These are phyloP conservation scores for Albula goreensis DNA, from an alignment of 2,113 vertebrate genomes.

Conservation along the genomic window DNA sequence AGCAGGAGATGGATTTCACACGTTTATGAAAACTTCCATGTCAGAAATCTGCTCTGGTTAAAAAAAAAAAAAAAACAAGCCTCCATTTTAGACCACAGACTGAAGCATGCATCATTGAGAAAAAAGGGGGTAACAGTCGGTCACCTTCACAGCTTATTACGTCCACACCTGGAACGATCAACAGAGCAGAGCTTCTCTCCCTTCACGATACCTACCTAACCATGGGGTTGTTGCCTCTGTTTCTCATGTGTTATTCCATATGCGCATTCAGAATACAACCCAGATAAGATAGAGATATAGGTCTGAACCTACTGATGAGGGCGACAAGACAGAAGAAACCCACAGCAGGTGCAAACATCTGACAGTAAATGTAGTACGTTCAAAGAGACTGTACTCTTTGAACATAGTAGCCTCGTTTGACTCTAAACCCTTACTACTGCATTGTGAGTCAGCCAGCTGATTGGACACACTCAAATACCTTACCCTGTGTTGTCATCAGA, in stretches of 20 bases:
- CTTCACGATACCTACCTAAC: background rate
- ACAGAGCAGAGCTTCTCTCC: background rate
- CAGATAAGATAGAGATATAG: background rate
- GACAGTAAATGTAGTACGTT: background rate
- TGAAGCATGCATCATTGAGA: no score
- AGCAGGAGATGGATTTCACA: constrained; percentile 12
- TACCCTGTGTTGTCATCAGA: background rate
- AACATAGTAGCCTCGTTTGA: background rate
- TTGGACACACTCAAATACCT: background rate
- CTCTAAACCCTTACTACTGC: no score
- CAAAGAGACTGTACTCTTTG: background rate
- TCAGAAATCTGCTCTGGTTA: no score
- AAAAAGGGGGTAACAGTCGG: no score
- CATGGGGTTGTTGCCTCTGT: background rate
- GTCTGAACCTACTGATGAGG: background rate
- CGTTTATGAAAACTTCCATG: no score
- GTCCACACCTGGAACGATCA: no score
- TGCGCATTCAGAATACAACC: background rate
- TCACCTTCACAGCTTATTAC: no score
- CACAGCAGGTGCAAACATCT: background rate
- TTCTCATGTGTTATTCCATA: background rate
- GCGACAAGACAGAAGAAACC: background rate
- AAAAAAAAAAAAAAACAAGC: no score
- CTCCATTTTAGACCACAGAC: no score
- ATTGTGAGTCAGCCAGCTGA: no score